Base-by-base conservation (phyloP, 2,113 vertebrate species). In the Rhea pennata region DNA sequence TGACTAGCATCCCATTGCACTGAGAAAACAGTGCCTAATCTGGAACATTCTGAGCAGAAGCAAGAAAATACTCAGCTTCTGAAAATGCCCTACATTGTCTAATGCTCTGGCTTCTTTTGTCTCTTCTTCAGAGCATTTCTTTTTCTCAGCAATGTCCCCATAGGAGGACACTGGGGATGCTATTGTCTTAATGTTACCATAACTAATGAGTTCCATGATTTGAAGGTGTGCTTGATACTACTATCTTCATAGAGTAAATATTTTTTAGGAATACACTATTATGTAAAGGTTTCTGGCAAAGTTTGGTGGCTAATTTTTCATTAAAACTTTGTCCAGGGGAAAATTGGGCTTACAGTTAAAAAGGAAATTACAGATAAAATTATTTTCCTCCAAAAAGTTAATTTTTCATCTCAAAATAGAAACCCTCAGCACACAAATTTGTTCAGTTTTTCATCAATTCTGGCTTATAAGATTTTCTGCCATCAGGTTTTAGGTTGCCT, bases 331-430 rank as follows among this genome's bases (percentile, higher is more conserved):
- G 86, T 81, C 67, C 27, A 27, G 62, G 75, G 33, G 20, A 89
- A 93, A 78, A 53, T 69, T 61, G 84, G 51, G 23, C 33, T 91
- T 78, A 62, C 36, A 29, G 88, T 31, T 69, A 39, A 72, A 84
- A 86, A 69, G 48, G 24, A 61, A 84, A 75, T 72, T 53, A 61
- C 14, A 53, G n/a, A 84, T 24, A 65, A 84, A 96, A 88, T 73
- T 77, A 4, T 3, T 87, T 9, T 75, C 39, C 73, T 96, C 61
- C 88, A 59, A 84, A 90, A 58, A 0, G n/a, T 53, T 58, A 10
- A 48, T 29, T 81, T 92, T 95, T 84, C n/a, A 73, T 53, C 66
- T 90, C 65, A 74, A 95, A 96, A 75, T 44, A 88, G 76, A 93
- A 90, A 44, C 9, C 20, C 88, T n/a, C 26, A 84, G 59, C 67